Conservation (phyloP, 2,888 invertebrate species). For the Pollenia labialis region DNA sequence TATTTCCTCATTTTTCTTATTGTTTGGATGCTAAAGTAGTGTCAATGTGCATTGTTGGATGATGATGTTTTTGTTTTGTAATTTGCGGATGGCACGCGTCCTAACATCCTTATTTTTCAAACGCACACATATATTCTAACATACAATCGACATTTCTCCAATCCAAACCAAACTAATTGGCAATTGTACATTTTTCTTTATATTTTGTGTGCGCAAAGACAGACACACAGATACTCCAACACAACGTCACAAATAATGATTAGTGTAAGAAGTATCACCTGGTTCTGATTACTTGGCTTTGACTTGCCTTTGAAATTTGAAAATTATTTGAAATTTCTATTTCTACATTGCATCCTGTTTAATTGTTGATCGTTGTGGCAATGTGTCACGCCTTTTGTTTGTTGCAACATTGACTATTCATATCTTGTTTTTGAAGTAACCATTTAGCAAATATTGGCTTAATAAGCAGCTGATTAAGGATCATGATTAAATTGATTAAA, state of each 20-base stretch:
- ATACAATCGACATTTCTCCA: conserved; percentile 10
- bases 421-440: conserved; percentile 28
- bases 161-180: conserved; percentile 61
- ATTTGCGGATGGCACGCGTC: conserved; percentile 75
- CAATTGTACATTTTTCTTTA: conserved; percentile 39
- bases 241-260: conserved; percentile 5
- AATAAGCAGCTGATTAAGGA: conserved; percentile 45
- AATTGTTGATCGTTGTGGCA: conserved; percentile 45
- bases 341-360: conserved; percentile 47
- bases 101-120: conserved; percentile 64
- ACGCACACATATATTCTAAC: conserved; percentile 1
- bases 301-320: conserved; percentile 13
- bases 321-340: conserved; percentile 50
- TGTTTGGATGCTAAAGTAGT: conserved; percentile 15
- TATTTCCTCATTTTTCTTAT: conserved; percentile 44
- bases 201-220: conserved; percentile 12
- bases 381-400: conserved; percentile 62
- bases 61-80: conserved; percentile 64
- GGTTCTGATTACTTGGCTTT: conserved; percentile 62
- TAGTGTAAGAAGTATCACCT: conserved; percentile 60
- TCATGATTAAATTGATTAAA: neutral
- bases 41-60: conserved; percentile 36
- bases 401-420: conserved; percentile 17
- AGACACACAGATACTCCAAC: conserved; percentile 37
- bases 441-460: conserved; percentile 57